Conservation (phyloP, 2,888 invertebrate genomes). For the Punctoribates punctum region DNA sequence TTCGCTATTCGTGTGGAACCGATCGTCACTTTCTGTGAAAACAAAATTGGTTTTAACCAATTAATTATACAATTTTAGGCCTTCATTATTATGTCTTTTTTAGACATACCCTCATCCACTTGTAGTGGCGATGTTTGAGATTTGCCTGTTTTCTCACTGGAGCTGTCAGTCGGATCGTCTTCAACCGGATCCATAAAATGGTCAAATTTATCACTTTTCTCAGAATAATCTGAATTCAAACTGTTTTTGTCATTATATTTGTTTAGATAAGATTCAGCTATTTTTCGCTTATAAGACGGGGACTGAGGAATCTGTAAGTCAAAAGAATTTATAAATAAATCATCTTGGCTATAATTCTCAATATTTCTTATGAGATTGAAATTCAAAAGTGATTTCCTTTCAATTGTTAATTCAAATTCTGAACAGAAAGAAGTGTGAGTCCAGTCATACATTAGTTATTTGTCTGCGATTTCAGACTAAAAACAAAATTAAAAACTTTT, state of each 20-base stretch:
- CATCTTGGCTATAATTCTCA: too few relatives aligned
- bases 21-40: constrained; percentile 10
- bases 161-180: background rate
- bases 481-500: too few relatives aligned
- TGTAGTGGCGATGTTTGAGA: background rate
- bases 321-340: background rate
- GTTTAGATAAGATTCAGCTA: background rate
- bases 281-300: constrained; percentile 15
- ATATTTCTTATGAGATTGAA: too few relatives aligned
- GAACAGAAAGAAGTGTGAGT: too few relatives aligned
- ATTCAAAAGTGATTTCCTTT: too few relatives aligned
- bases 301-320: background rate
- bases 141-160: background rate
- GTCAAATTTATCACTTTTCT: background rate
- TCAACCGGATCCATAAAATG: background rate
- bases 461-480: too few relatives aligned
- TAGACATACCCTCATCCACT: background rate
- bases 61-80: background rate
- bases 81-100: too few relatives aligned
- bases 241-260: background rate
- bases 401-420: too few relatives aligned
- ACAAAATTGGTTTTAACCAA: background rate
- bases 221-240: background rate
- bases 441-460: too few relatives aligned
- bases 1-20: background rate